These are phyloP conservation scores for Drosophila mercatorum DNA, from an alignment of 2,888 invertebrate genomes.

Conservation along the genomic window DNA sequence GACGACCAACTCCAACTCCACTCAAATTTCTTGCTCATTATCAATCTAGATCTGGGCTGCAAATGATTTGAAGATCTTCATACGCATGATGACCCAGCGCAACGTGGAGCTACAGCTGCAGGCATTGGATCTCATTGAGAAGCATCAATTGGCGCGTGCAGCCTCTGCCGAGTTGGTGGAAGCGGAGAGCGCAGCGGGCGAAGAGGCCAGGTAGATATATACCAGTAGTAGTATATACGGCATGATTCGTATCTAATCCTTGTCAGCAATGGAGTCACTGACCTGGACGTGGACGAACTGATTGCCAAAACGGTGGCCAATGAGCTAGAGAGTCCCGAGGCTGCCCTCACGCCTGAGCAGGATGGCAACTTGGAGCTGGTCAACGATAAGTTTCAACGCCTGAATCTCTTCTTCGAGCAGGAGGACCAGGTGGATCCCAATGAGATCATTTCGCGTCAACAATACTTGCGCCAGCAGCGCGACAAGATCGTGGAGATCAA, in stretches of 20 bases:
- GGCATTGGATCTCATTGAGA: constrained; percentile 93
- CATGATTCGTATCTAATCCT: neutral
- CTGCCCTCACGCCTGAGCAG: constrained; percentile 78
- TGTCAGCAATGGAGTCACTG: constrained; percentile 55
- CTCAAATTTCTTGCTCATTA: neutral
- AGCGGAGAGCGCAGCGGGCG: constrained; percentile 46
- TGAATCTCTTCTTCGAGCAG: constrained; percentile 84
- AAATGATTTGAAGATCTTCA: constrained; percentile 95
- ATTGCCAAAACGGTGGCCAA: constrained; percentile 80
- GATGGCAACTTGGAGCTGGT: constrained; percentile 70
- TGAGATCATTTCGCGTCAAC: constrained; percentile 91
- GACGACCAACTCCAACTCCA: neutral
- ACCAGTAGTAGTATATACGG: neutral
- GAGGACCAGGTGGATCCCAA: constrained; percentile 85
- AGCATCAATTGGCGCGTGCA: constrained; percentile 87
- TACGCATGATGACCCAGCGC: constrained; percentile 96
- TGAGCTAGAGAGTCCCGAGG: constrained; percentile 79
- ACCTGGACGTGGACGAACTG: constrained; percentile 74
- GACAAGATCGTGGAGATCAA: constrained; percentile 96
- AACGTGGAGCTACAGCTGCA: constrained; percentile 96
- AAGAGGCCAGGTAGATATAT: constrained; percentile 54
- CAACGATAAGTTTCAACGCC: constrained; percentile 81
- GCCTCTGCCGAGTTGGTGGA: constrained; percentile 53
- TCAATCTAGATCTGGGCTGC: constrained; percentile 92
- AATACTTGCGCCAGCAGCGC: constrained; percentile 94